These are phyloP conservation scores for Tiliacea citrago DNA, from an alignment of 2,888 invertebrate genomes.

Conservation along the genomic window DNA sequence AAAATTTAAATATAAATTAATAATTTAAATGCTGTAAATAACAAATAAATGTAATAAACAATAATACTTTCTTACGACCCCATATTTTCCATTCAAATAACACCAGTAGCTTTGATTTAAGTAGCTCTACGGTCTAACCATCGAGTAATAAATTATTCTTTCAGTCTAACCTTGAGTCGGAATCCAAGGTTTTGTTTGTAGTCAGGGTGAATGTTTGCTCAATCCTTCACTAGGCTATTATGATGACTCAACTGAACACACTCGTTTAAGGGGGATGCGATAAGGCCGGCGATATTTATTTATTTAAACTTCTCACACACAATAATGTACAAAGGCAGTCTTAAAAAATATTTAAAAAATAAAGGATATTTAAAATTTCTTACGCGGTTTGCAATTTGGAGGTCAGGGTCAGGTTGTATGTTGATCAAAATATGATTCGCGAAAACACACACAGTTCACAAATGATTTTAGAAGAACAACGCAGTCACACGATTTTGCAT, in stretches of 20 bases:
- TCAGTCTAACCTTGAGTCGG: constrained; percentile 24
- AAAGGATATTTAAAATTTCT: not conserved
- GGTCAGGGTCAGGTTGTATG: not conserved
- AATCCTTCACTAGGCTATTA: not conserved
- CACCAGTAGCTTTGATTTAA: constrained; percentile 17
- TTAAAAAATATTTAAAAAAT: too few species aligned
- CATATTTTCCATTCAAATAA: constrained; percentile 16
- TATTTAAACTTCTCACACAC: too few species aligned
- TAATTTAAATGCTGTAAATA: too few species aligned
- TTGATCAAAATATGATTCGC: not conserved
- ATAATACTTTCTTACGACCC: constrained; percentile 17
- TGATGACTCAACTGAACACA: constrained; percentile 5
- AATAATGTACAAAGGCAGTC: too few species aligned
- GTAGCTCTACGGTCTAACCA: not conserved
- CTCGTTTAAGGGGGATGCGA: not conserved
- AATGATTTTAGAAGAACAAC: too few species aligned
- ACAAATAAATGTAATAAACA: too few species aligned
- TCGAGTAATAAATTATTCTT: constrained; percentile 43
- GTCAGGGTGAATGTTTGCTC: constrained; percentile 11
- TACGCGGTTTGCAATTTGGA: not conserved
- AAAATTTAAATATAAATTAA: too few species aligned
- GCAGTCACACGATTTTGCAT: too few species aligned
- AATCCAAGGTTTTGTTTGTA: constrained; percentile 25
- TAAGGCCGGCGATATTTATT: too few species aligned
- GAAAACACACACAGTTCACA: too few species aligned